Base-by-base conservation (phyloP, 2,888 invertebrate species). In the Nomada fucata region DNA sequence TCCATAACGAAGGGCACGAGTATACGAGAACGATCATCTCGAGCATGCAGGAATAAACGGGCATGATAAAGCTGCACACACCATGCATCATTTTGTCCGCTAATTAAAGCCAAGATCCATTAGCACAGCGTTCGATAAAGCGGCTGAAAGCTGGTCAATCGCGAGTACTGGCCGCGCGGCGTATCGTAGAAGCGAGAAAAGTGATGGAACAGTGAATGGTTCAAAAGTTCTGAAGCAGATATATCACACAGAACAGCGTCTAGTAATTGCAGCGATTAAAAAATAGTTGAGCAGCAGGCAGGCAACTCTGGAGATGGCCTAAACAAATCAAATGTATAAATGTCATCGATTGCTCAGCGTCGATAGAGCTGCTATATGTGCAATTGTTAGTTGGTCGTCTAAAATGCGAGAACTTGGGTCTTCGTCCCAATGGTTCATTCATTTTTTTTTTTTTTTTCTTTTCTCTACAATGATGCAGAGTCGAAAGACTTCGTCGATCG, bases 251-350 rank as follows among this genome's bases (percentile, higher is more conserved):
- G 63, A 42, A 63, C 76, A 70, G 79, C 79, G 64, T 68, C 44
- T 42, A 55, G 59, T 52, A 76, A 68, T 69, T 20, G 75, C 79
- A 73, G 76, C 77, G 44, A 72, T 57, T 57, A 64, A 63, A 20
- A 65, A 57, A n/a, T 26, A 71, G 18, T 52, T 64, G 52, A 84
- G 79, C 87, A 87, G 89, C 89, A 91, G 88, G 88, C 92, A 92
- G 93, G 92, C 92, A 93, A 93, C 93, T 93, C 93, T 93, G 93
- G 93, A 93, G 93, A 93, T 93, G 93, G 93, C 93, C 93, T 93
- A 93, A 92, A 92, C 89, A 90, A 72, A 83, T 87, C 91, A 91
- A 90, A 71, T 68, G 50, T 90, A 79, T 84, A 86, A 90, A 92
- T 90, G 90, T 91, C 86, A 90, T 91, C 89, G 89, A 91, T 90